Conservation (phyloP, 2,797 vertebrate genomes). For the Cirrhinus molitorella region DNA sequence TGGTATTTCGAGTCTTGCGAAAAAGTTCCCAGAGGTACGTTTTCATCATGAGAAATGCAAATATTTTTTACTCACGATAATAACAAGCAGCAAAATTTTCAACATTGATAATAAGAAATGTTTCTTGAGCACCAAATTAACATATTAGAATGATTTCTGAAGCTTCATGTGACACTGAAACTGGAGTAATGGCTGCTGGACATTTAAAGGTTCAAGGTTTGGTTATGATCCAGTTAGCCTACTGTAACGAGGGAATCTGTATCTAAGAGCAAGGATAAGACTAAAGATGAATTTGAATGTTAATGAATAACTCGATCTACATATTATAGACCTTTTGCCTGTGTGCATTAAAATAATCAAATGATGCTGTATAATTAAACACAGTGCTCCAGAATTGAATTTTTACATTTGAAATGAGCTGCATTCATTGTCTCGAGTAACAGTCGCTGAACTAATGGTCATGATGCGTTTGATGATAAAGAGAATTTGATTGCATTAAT, state of each 20-base stretch:
- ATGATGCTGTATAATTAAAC: not conserved
- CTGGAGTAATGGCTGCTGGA: not conserved
- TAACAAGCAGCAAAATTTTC: too few species aligned
- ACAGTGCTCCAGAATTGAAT: not conserved
- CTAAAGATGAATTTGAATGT: not conserved
- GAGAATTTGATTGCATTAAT: constrained; percentile 36
- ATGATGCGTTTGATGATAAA: constrained; percentile 58
- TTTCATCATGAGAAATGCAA: too few species aligned
- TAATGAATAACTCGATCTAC: too few species aligned
- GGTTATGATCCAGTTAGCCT: not conserved
- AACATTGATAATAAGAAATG: too few species aligned
- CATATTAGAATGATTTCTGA: not conserved
- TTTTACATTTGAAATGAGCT: not conserved
- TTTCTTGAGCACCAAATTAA: not conserved
- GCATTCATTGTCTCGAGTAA: not conserved
- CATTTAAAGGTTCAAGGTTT: not conserved
- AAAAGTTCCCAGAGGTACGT: too few species aligned
- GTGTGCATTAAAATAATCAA: not conserved
- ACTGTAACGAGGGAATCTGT: not conserved
- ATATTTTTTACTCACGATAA: too few species aligned
- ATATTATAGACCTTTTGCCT: not conserved
- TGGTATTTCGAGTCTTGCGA: too few species aligned
- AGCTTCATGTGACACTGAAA: not conserved
- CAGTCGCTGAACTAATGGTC: constrained; percentile 3
- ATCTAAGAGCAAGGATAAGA: too few species aligned